Evolutionary conservation across 1,140 invertebrate genomes (phyloP), one percentile per base, ranked within the genome.

Genomic region (Diprion similis): DNA sequence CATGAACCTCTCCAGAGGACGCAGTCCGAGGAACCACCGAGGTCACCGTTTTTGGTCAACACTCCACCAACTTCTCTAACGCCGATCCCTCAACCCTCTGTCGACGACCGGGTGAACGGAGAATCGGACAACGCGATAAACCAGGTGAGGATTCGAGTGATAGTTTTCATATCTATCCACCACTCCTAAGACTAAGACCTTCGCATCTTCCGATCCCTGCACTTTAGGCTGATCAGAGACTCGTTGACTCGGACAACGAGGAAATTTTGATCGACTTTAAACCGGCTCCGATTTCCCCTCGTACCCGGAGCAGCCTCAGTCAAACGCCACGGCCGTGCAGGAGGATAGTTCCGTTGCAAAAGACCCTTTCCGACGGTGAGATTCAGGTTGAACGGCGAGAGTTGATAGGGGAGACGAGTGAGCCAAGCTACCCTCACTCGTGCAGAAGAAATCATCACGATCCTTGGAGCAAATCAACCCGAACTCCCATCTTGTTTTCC

Each of bases 201-300:
- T n/a, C n/a, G 45, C 24, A 11, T 24, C 17, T 3, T 74, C 66
- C 47, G 66, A 68, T 37, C 47, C 19, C 73, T 45, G 46, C 76
- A 73, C 51, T 46, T 19, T 67, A 81, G 73, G 78, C 73, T 66
- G 79, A 76, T 45, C 80, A 75, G 69, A 82, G 76, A 8, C 79
- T 81, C 24, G 6, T 77, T 73, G 90, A 92, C 68, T 85, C 89
- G 67, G 92, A 94, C 77, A 93, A 94, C 82, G 91, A 93, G 80
- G 95, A 96, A 87, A 96, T 96, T 73, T 92, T 96, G 67, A 96
- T 96, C 76, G 94, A 95, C 84, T 96, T 95, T 82, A 94, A 96
- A 85, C 94, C 94, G 11, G 91, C 93, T 66, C 86, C 86, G n/a
- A 89, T 93, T 1, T 90, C 89, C 8, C 88, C 89, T 3, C 87